phyloP scores from a whole-genome alignment of 2,113 vertebrate genomes.

The Eretmochelys imbricata region DNA sequence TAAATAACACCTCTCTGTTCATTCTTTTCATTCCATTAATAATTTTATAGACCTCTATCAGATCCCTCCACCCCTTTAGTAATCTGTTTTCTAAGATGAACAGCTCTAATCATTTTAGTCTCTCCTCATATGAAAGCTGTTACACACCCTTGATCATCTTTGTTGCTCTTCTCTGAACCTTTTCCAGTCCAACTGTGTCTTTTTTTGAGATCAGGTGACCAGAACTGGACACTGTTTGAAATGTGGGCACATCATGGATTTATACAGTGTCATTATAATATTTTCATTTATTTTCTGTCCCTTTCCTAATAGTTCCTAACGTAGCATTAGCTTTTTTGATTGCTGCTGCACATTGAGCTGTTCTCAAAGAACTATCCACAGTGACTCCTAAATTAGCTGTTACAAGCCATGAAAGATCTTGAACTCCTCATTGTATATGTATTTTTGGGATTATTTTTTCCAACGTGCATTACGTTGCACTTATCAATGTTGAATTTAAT shows the following conservation, averaged over 20 bases:
- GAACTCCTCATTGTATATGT: background rate
- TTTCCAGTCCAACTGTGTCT: background rate
- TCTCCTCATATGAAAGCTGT: background rate
- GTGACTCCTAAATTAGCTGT: too few relatives aligned
- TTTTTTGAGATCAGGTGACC: background rate
- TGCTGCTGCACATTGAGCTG: background rate
- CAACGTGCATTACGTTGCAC: background rate
- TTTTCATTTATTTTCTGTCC: background rate
- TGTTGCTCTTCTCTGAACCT: background rate
- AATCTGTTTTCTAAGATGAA: background rate
- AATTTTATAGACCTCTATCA: background rate
- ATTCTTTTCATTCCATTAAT: background rate
- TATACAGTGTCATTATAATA: background rate
- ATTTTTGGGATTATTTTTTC: background rate
- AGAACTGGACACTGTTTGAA: background rate
- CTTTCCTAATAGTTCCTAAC: background rate
- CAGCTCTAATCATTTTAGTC: background rate
- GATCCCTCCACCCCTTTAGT: background rate
- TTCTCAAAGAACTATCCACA: background rate
- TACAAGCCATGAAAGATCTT: too few relatives aligned
- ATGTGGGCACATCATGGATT: background rate
- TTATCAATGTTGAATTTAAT: background rate
- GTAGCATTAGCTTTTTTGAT: background rate
- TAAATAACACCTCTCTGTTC: background rate
- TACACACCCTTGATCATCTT: background rate